Evolutionary conservation across 1,140 invertebrate genomes (phyloP), one percentile per base, ranked within the genome.

Genomic region (Drosophila hydei): DNA sequence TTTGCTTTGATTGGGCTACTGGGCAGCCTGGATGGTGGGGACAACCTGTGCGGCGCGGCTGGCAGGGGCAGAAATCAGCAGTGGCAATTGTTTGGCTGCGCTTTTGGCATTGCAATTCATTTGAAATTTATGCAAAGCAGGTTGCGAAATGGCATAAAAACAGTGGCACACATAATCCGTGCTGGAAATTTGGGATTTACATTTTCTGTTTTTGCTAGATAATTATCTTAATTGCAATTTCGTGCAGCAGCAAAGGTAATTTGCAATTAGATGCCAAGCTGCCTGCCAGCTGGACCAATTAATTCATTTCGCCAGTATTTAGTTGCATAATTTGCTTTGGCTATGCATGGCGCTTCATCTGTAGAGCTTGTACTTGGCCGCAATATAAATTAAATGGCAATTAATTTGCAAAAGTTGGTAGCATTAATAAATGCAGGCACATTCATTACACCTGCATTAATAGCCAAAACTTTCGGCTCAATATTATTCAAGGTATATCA

Each of bases 201-300:
- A 76, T 64, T 85, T 11, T 79, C 79, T 85, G 77, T 81, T 85
- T 77, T 77, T 72, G 50, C 56, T 74, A 73, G 81, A 87, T 87
- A 87, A 87, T 87, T 88, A 87, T 83, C 83, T 88, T 87, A 87
- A 87, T 87, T 88, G 75, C 83, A 81, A 88, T 87, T 87, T 76
- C 74, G 62, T 71, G 55, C 55, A 71, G 54, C 59, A 40, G 69
- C 36, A 30, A 1, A 2, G 70, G 48, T 47, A 77, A 80, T 81
- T 87, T 71, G 71, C 67, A 87, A 87, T 87, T 81, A 75, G 75
- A 81, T 88, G 38, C 68, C 79, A 73, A 71, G 75, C 65, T 69
- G 62, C 54, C 62, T 16, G 38, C 38, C 14, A 40, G n/a, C 58
- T 64, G 25, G 54, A 48, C 68, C 62, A 81, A 83, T 83, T 78